Evolutionary conservation across 2,113 vertebrate species (phyloP), one percentile per base, ranked within the genome.

Genomic region (Pungitius pungitius): DNA sequence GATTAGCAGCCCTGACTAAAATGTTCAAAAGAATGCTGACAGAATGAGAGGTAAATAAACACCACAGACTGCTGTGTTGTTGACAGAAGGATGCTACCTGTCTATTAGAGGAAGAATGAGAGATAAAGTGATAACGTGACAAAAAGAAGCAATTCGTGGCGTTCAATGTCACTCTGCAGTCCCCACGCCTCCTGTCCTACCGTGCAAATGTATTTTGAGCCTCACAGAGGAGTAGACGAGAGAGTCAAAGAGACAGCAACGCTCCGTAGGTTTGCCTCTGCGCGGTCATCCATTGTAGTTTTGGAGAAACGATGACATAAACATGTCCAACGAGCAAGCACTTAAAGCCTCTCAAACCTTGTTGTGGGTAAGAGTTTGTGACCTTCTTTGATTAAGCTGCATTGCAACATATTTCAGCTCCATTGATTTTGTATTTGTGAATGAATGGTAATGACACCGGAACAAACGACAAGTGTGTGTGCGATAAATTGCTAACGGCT

Each of bases 401-500:
- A 10, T 14, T 70, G 26, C 2, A 6, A 40, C 22, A 40, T 61
- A 37, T 52, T 2, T 15, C 47, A 40, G 10, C 3, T 26, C 51
- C 24, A 60, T 35, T 66, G 15, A 54, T 59, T 87, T 57, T 65
- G 67, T 8, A 47, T 77, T 62, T 73, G 54, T 14, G 67, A 78
- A 33, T 20, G 60, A 64, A 43, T 52, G 42, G 11, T 72, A 65
- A 83, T 37, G 62, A 77, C 56, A 22, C 11, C 20, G 37, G 43
- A 49, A 71, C 54, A 43, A 78, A 76, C 69, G 6, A 79, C 45
- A 51, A 81, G 67, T 49, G 51, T 57, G 52, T 61, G 61, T 10
- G 10, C 43, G 62, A 84, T 68, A 69, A 76, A 77, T 75, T 8
- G 12, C 66, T 70, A 73, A 72, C 67, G 73, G 70, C 73, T 88